These are phyloP conservation scores for Microcebus jonahi DNA, from an alignment of 2,113 vertebrate species.

Conservation along the genomic window DNA sequence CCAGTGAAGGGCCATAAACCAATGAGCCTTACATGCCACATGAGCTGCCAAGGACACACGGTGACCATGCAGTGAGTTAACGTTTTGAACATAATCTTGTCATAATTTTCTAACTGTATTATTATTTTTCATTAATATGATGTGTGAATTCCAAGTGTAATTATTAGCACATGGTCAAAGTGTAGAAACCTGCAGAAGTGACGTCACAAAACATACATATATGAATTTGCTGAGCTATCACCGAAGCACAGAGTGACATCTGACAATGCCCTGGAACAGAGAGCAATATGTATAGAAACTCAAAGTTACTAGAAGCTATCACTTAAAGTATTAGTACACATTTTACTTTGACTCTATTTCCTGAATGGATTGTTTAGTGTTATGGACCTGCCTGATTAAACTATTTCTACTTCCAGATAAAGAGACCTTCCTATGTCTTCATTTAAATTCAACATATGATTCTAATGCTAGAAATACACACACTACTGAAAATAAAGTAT, in stretches of 20 bases:
- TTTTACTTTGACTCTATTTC: not conserved
- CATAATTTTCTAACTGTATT: not conserved
- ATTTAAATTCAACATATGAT: not conserved
- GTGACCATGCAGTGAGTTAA: not conserved
- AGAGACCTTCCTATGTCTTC: not conserved
- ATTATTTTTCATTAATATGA: not conserved
- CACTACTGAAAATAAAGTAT: not conserved
- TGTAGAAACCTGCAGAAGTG: not conserved
- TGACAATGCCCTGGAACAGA: not conserved
- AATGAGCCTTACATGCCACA: not conserved
- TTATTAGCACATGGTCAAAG: not conserved
- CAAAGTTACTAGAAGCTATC: not conserved
- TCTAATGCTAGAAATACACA: conserved; percentile 10
- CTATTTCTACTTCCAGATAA: not conserved
- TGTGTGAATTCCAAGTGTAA: not conserved
- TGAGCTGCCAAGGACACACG: not conserved
- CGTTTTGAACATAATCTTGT: not conserved
- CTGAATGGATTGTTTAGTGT: not conserved
- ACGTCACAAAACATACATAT: not conserved
- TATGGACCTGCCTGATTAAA: not conserved
- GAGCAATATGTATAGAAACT: not conserved
- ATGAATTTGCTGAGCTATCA: not conserved
- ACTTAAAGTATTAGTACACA: not conserved
- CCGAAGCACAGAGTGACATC: not conserved
- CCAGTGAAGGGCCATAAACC: not conserved